A percentile compares a stretch with the other conserved stretches of the same genome.
phyloP scores from a whole-genome alignment of 1,140 invertebrate genomes.

The Triops longicaudatus region DNA sequence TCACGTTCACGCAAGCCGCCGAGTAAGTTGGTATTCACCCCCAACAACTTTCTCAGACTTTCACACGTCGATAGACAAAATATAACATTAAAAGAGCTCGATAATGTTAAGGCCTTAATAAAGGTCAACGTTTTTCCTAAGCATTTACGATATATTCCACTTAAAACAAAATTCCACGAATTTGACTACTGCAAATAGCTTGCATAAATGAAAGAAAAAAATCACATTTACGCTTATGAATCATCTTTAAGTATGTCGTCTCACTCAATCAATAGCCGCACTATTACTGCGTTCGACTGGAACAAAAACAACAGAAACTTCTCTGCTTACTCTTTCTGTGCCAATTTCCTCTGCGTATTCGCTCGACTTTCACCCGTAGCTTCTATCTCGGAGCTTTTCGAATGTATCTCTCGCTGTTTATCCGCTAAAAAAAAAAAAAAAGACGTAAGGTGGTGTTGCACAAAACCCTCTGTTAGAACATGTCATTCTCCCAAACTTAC shows the following conservation, averaged over 20 bases:
- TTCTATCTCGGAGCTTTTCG: not conserved
- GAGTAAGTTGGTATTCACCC: conserved; percentile 67
- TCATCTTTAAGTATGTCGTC: not conserved
- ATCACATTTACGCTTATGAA: too few species aligned
- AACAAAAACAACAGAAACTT: not conserved
- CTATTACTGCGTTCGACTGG: not conserved
- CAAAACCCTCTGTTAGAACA: too few species aligned
- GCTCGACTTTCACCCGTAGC: not conserved
- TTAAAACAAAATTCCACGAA: not conserved
- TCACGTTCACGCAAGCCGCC: conserved; percentile 93
- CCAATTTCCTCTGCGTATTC: not conserved
- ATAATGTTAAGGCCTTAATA: not conserved
- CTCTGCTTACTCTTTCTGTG: not conserved
- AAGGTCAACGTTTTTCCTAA: not conserved
- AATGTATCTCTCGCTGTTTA: not conserved
- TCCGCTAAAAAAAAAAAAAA: not conserved
- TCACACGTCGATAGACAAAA: not conserved
- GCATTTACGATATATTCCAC: not conserved
- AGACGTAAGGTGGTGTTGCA: too few species aligned
- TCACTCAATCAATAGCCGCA: conserved; percentile 2
- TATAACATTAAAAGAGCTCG: not conserved
- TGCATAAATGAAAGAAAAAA: too few species aligned
- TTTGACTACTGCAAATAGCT: too few species aligned
- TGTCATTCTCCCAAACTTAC: too few species aligned
- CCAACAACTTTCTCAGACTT: not conserved